These are phyloP conservation scores for Spinus olivaceus DNA, from an alignment of 2,797 vertebrate genomes.

Conservation along the genomic window DNA sequence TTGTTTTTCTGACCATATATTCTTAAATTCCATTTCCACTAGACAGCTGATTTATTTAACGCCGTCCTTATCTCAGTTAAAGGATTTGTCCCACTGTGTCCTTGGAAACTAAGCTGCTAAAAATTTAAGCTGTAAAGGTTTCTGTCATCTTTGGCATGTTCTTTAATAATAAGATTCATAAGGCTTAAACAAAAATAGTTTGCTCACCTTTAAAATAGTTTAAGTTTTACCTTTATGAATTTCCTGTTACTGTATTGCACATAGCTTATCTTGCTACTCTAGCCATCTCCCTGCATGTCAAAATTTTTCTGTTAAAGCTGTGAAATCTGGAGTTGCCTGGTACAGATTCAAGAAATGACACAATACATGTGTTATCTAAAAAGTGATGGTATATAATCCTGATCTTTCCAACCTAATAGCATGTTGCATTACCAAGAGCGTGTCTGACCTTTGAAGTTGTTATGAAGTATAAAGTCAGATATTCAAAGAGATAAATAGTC, in stretches of 20 bases:
- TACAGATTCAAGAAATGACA: neutral
- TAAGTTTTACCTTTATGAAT: neutral
- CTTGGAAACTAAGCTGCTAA: neutral
- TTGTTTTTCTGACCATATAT: neutral
- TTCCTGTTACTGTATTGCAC: neutral
- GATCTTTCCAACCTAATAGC: neutral
- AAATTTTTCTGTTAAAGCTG: neutral
- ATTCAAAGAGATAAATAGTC: neutral
- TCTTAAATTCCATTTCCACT: neutral
- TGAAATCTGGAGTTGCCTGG: neutral
- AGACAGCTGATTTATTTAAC: neutral
- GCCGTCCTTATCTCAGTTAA: neutral
- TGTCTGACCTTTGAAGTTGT: neutral
- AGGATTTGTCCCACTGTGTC: neutral
- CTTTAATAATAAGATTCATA: neutral
- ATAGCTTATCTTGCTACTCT: neutral
- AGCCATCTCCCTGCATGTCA: neutral
- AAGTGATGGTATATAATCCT: neutral
- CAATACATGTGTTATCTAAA: neutral
- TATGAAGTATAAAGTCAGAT: neutral
- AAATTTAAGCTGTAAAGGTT: neutral
- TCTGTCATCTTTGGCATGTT: neutral
- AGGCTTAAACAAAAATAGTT: neutral
- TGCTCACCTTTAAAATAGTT: neutral
- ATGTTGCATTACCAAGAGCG: neutral